Conservation (phyloP, 2,113 vertebrate species). For the Neopipo cinnamomea region DNA sequence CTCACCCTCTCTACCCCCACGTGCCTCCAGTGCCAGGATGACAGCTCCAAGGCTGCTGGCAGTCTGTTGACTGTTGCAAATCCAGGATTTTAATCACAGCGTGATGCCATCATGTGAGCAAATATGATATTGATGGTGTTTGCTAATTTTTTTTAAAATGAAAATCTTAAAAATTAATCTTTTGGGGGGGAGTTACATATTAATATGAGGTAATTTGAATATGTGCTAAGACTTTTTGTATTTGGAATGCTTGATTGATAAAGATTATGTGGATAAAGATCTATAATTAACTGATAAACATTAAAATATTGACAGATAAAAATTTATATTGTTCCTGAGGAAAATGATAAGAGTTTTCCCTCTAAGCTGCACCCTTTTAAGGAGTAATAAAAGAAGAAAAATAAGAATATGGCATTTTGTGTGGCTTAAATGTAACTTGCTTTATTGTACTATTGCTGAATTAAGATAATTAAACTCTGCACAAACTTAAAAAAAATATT, state of each 20-base stretch:
- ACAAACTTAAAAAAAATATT: neutral
- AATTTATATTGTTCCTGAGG: conserved; percentile 32
- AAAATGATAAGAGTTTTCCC: neutral
- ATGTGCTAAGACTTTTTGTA: neutral
- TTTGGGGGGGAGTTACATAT: neutral
- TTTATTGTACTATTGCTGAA: neutral
- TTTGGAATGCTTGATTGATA: conserved; percentile 39
- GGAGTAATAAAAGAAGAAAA: neutral
- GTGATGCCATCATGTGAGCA: neutral
- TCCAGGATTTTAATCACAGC: conserved; percentile 19
- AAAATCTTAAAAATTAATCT: neutral
- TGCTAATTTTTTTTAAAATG: neutral
- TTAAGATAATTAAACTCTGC: neutral
- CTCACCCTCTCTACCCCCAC: neutral
- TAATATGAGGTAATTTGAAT: neutral
- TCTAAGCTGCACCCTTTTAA: neutral
- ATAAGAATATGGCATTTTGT: neutral
- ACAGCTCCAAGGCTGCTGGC: neutral
- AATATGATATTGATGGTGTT: conserved; percentile 18
- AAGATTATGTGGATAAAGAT: conserved; percentile 34
- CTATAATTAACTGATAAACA: conserved; percentile 55
- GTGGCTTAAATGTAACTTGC: neutral
- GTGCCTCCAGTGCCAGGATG: neutral
- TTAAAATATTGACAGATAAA: conserved; percentile 35
- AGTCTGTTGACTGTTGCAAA: neutral